A percentile compares a stretch with the other conserved stretches of the same genome.
Evolutionary conservation across 2,113 vertebrate genomes (phyloP).

Genomic region (Lepisosteus oculatus): DNA sequence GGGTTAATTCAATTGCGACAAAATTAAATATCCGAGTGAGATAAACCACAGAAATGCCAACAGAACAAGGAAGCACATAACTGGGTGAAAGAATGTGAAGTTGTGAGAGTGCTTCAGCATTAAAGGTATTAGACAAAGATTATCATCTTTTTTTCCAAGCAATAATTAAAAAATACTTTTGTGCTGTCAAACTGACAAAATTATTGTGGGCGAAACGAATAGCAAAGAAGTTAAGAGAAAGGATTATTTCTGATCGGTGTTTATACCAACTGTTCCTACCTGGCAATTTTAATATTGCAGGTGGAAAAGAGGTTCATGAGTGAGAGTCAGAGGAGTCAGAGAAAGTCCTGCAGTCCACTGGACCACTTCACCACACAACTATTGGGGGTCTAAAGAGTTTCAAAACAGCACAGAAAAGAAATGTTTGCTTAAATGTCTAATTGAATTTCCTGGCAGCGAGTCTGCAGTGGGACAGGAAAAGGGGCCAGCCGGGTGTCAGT

Average conservation of each 20-base stretch:
- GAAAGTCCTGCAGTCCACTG: too few relatives aligned
- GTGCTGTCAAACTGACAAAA: neutral
- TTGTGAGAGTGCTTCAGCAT: neutral
- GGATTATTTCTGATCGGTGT: too few relatives aligned
- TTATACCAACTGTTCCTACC: too few relatives aligned
- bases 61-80: slow-evolving; percentile 14
- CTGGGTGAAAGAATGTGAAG: slow-evolving; percentile 8
- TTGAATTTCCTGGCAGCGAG: slow-evolving; percentile 20
- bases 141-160: too few relatives aligned
- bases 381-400: too few relatives aligned
- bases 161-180: neutral
- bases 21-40: neutral
- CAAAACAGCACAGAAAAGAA: too few relatives aligned
- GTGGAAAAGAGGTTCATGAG: too few relatives aligned
- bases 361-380: too few relatives aligned
- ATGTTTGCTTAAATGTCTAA: slow-evolving; percentile 23
- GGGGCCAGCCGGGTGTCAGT: slow-evolving; percentile 45
- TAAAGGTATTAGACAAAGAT: too few relatives aligned
- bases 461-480: slow-evolving; percentile 23
- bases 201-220: neutral
- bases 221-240: too few relatives aligned
- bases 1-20: slow-evolving; percentile 30
- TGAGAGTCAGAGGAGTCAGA: too few relatives aligned
- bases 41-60: neutral
- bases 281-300: too few relatives aligned